phyloP scores from a whole-genome alignment of 53 echinoderm and acorn worm genomes.

The Astropecten irregularis region DNA sequence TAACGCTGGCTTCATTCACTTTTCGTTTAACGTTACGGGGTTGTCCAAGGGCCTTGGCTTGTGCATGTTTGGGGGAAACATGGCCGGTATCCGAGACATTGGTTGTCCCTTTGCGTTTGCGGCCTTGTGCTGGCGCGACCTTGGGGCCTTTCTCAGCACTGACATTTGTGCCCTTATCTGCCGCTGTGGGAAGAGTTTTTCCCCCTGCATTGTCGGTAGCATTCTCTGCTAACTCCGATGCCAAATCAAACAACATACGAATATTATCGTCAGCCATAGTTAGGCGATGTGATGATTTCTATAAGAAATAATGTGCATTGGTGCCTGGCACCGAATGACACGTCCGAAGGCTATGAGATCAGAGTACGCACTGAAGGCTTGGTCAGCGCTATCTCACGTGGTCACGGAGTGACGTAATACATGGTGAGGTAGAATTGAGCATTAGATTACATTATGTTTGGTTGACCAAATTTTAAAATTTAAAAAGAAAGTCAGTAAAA shows the following conservation, averaged over 20 bases:
- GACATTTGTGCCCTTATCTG: background rate
- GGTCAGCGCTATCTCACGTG: too few species aligned
- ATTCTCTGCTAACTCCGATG: background rate
- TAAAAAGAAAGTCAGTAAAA: too few species aligned
- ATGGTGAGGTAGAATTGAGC: conserved; percentile 11
- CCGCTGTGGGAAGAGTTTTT: background rate
- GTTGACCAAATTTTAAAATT: too few species aligned
- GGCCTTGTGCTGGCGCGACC: background rate
- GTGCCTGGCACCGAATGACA: conserved; percentile 1
- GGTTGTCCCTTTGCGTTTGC: background rate
- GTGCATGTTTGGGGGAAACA: background rate
- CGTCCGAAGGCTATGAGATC: background rate
- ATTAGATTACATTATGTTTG: too few species aligned
- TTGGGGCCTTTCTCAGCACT: background rate
- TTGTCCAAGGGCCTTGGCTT: background rate
- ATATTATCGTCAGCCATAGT: background rate
- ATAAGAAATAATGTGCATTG: conserved; percentile 1
- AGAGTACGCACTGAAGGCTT: background rate
- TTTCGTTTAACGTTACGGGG: background rate
- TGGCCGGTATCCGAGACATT: background rate
- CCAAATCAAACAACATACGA: background rate
- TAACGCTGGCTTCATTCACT: background rate
- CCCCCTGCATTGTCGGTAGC: background rate
- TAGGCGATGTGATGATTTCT: background rate
- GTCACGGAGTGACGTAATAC: too few species aligned